Percentiles rank a stretch among this genome's conserved stretches.
These are phyloP conservation scores for Lasioglossum marginatum DNA, from an alignment of 2,888 invertebrate genomes.

Conservation along the genomic window DNA sequence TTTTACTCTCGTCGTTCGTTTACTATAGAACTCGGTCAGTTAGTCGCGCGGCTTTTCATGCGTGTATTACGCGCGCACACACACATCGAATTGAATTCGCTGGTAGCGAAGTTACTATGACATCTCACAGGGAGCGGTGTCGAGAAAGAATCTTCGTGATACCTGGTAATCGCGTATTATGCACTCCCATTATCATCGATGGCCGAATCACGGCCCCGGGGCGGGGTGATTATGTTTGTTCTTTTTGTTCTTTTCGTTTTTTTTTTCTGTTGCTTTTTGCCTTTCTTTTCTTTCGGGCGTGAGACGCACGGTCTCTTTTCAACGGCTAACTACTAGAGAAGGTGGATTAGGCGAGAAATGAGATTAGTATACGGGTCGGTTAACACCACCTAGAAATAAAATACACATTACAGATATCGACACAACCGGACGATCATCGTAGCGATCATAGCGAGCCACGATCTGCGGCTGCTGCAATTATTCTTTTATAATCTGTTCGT, in stretches of 20 bases:
- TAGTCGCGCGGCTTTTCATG: slow-evolving; percentile 1
- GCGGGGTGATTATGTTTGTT: slow-evolving; percentile 4
- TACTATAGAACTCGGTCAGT: not conserved
- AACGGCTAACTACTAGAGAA: slow-evolving; percentile 43
- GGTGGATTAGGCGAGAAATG: slow-evolving; percentile 54
- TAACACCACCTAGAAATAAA: slow-evolving; percentile 84
- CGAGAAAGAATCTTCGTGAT: slow-evolving; percentile 83
- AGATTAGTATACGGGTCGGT: slow-evolving; percentile 71
- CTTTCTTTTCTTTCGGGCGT: not conserved
- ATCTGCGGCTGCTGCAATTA: not conserved
- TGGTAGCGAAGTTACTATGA: slow-evolving; percentile 67
- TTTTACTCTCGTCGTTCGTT: slow-evolving; percentile 6
- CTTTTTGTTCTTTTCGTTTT: not conserved
- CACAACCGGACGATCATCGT: slow-evolving; percentile 55
- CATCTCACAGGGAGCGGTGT: slow-evolving; percentile 79
- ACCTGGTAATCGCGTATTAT: slow-evolving; percentile 84
- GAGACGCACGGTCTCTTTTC: not conserved
- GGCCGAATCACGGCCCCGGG: slow-evolving; percentile 27
- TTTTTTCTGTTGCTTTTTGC: not conserved
- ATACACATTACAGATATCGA: slow-evolving; percentile 79
- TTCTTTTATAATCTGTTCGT: not conserved
- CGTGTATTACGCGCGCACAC: slow-evolving; percentile 8
- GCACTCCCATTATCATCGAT: slow-evolving; percentile 82
- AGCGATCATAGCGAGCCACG: not conserved
- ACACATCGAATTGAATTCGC: slow-evolving; percentile 71